These are phyloP conservation scores for Pardosa pseudoannulata DNA, from an alignment of 2,888 invertebrate genomes.

Conservation along the genomic window DNA sequence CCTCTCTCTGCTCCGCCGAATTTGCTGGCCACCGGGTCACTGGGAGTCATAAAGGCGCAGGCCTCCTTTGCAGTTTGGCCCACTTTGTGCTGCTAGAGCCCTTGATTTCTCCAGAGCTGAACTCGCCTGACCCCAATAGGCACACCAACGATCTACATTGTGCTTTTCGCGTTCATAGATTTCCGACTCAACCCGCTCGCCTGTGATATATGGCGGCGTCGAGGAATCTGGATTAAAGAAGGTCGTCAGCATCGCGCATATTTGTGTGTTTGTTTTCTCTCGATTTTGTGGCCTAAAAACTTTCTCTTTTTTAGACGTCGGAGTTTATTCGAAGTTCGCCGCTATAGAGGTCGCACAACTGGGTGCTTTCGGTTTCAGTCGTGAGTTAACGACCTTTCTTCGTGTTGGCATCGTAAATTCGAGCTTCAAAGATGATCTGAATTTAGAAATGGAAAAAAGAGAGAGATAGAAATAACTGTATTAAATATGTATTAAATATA, in stretches of 20 bases:
- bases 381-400: too few relatives aligned
- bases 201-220: not conserved
- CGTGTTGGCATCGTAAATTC: too few relatives aligned
- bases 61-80: not conserved
- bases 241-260: not conserved
- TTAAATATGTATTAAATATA: too few relatives aligned
- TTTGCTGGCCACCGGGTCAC: constrained; percentile 13
- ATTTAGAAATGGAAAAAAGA: too few relatives aligned
- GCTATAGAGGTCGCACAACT: too few relatives aligned
- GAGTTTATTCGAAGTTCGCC: too few relatives aligned
- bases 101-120: not conserved
- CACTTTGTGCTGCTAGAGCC: not conserved
- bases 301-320: too few relatives aligned
- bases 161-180: not conserved
- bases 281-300: not conserved
- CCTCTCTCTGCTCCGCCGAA: not conserved
- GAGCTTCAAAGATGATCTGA: too few relatives aligned
- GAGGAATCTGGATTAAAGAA: not conserved
- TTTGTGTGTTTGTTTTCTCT: not conserved
- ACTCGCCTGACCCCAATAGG: not conserved
- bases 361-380: too few relatives aligned
- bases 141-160: not conserved
- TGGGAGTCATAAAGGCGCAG: not conserved
- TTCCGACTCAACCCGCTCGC: not conserved
- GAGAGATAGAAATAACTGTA: too few relatives aligned